Evolutionary conservation across 2,888 invertebrate species (phyloP).

Genomic region (Busseola fusca): DNA sequence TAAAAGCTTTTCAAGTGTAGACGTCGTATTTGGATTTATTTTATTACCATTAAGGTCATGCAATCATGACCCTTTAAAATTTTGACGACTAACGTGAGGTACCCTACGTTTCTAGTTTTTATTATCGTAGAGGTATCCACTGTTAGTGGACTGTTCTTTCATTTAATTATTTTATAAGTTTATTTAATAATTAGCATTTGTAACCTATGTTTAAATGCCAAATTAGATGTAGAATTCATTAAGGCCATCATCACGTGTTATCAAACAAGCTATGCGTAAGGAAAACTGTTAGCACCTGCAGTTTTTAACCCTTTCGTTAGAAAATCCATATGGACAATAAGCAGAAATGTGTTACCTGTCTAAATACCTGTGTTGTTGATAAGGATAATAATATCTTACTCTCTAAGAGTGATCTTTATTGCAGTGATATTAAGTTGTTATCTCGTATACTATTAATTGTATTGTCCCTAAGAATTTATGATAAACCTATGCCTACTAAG

Average conservation of each 20-base stretch:
- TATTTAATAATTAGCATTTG: background rate
- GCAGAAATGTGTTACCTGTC: background rate
- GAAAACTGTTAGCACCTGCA: background rate
- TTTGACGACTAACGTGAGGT: background rate
- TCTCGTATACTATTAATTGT: constrained; percentile 5
- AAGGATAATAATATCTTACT: constrained; percentile 1
- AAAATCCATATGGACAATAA: no score
- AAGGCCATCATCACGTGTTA: no score
- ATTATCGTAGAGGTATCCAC: background rate
- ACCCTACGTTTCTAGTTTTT: background rate
- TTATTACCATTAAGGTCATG: background rate
- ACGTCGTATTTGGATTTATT: constrained; percentile 1
- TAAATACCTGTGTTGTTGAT: background rate
- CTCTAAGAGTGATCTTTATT: constrained; percentile 20
- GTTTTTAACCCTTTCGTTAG: background rate
- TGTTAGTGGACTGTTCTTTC: background rate
- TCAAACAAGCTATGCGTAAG: background rate
- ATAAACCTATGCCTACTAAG: background rate
- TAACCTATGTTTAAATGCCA: constrained; percentile 7
- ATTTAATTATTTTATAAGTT: constrained; percentile 7
- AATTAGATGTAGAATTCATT: background rate
- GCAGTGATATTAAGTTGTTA: constrained; percentile 12
- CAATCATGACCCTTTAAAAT: background rate
- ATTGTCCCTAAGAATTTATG: constrained; percentile 1
- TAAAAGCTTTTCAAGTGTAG: constrained; percentile 79